Evolutionary conservation across 2,888 invertebrate species (phyloP).

Genomic region (Macrosoma leucophasiata): DNA sequence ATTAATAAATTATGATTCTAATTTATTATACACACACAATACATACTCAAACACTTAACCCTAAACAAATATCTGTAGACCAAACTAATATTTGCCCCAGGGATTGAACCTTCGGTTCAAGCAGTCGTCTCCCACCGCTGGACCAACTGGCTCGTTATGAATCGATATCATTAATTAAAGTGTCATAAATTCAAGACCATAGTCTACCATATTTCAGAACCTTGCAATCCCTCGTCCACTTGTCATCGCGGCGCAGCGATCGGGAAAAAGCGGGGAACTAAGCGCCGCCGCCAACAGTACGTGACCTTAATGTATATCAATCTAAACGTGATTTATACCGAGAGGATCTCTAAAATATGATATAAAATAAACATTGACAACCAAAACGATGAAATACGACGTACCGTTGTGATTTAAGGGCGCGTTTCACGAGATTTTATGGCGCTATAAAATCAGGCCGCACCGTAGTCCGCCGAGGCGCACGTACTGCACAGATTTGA

Average conservation of each 20-base stretch:
- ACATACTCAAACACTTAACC: too few relatives aligned
- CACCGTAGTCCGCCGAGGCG: slow-evolving; percentile 41
- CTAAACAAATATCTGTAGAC: too few relatives aligned
- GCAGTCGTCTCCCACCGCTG: too few relatives aligned
- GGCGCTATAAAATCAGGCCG: slow-evolving; percentile 72
- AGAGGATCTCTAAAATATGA: slow-evolving; percentile 74
- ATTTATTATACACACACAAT: too few relatives aligned
- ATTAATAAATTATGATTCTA: too few relatives aligned
- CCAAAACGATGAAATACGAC: slow-evolving; percentile 74
- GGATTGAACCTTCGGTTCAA: too few relatives aligned
- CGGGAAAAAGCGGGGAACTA: slow-evolving; percentile 54
- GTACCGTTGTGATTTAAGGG: slow-evolving; percentile 72
- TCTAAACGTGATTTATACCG: slow-evolving; percentile 67
- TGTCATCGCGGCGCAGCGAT: slow-evolving; percentile 44
- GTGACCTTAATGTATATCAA: slow-evolving; percentile 75
- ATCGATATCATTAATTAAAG: too few relatives aligned
- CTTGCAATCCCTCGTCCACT: slow-evolving; percentile 38
- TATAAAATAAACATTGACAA: slow-evolving; percentile 77
- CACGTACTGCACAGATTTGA: slow-evolving; percentile 72
- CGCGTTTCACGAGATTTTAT: slow-evolving; percentile 73
- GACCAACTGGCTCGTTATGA: too few relatives aligned
- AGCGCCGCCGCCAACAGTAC: slow-evolving; percentile 67
- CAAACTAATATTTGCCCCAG: too few relatives aligned
- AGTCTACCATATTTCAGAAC: slow-evolving; percentile 25
- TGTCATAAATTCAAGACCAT: too few relatives aligned